Evolutionary conservation across 1,140 invertebrate species (phyloP), one percentile per base, ranked within the genome.

Genomic region (Chironomus tepperi): DNA sequence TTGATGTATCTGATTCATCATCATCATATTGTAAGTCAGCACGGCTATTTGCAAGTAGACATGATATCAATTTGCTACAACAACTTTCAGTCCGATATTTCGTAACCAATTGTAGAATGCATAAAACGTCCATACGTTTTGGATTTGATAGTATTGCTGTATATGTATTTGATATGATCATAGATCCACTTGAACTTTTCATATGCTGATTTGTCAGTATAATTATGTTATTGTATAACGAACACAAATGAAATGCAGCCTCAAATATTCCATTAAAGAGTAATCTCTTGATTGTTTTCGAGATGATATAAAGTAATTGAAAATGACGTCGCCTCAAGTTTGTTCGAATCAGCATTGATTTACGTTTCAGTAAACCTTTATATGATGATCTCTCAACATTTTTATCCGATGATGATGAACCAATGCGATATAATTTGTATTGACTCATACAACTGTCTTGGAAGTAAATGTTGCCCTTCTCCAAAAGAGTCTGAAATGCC

Each of bases 1-100:
- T 86, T 0, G 85, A 86, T 79, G 84, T 85, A 77, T 86, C 85
- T 0, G 84, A 84, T 47, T 81, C 79, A 73, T 83, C 82, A 12
- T 82, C 75, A 2, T 76, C 75, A 43, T 77, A 77, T 42, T 78
- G 77, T 12, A 64, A 76, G 7, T 74, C 76, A 8, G 76, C 76
- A 67, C 78, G 76, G 74, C 83, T 83, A 75, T 79, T 82, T 3
- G 79, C 76, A 24, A 75, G 34, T 19, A 75, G 21, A 57, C 24
- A 67, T 2, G 73, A 72, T 15, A 75, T 75, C 15, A 75, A 73
- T 7, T 18, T 42, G 2, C 43, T 16, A 64, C 75, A 75, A 15
- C 75, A 75, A 8, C 73, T 18, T 43, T 75, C 75, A 21, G 73
- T 74, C 0, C 75, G 47, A 21, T 64, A n/a, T 43, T 67, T 74